Percentiles rank a stretch among this genome's conserved stretches.
These are phyloP conservation scores for Chloromyia formosa DNA, from an alignment of 2,888 invertebrate genomes.

Conservation along the genomic window DNA sequence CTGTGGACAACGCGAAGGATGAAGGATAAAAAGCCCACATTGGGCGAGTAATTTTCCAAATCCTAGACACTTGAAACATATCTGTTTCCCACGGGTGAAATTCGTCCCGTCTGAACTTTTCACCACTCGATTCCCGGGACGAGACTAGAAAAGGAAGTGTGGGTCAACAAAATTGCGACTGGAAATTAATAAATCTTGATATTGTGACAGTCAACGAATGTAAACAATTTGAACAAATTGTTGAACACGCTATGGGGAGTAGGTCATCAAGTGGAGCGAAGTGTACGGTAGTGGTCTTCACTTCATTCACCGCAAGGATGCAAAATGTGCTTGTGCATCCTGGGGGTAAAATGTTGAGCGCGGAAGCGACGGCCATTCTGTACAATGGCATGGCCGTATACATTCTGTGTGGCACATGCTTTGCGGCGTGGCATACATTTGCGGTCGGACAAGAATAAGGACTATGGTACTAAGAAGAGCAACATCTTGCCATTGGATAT, in stretches of 20 bases:
- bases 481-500: constrained; percentile 23
- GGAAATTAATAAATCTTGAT: constrained; percentile 30
- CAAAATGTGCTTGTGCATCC: constrained; percentile 16
- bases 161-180: constrained; percentile 28
- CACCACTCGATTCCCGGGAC: neutral
- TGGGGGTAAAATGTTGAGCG: neutral
- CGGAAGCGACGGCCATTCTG: neutral
- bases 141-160: neutral
- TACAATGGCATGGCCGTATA: neutral
- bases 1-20: no score
- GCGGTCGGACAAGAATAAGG: constrained; percentile 35
- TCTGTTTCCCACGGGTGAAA: neutral
- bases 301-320: constrained; percentile 29
- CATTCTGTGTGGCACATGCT: constrained; percentile 3
- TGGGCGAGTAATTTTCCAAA: no score
- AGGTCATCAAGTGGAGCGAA: neutral
- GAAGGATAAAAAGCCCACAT: no score
- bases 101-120: neutral
- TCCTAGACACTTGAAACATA: neutral
- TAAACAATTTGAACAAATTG: constrained; percentile 49
- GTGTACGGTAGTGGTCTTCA: neutral
- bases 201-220: constrained; percentile 36
- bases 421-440: constrained; percentile 29
- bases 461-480: constrained; percentile 21
- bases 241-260: constrained; percentile 35